Evolutionary conservation across 2,797 vertebrate species (phyloP), one percentile per base, ranked within the genome.

Genomic region (Anabas testudineus): DNA sequence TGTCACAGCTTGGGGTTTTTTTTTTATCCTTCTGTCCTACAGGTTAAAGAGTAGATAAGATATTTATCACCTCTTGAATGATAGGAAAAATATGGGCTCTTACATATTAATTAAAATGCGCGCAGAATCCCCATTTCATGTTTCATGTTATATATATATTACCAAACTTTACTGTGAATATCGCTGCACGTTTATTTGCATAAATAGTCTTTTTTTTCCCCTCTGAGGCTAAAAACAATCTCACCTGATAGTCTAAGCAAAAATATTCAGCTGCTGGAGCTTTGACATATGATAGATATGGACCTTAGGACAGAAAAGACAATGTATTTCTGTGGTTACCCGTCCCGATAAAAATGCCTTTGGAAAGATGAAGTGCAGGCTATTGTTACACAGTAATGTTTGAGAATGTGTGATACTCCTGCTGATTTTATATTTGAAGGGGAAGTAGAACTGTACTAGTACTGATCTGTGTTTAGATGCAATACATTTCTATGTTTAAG

Each of bases 1-100:
- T 92, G 92, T 93, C 91, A 92, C 78, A 71, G 79, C 88, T 86
- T 83, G 81, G 87, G n/a, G n/a, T n/a, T 88, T 91, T 83, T 88
- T 88, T 88, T 81, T 83, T 75, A 86, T 88, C 83, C 86, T 64
- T 78, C 80, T 74, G 74, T 83, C 83, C 76, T 86, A 85, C 86
- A 91, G 88, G 92, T 93, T 90, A 90, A 85, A 85, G 83, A 86
- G 81, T 80, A 84, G 83, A 85, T 85, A 86, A 88, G 80, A 88
- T 87, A 90, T 90, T 85, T 90, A 90, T 91, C 86, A 87, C 82
- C 72, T 85, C 85, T 83, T 64, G 63, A 75, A 78, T 73, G 67
- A 84, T 76, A 22, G 60, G 47, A 63, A 78, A 85, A 80, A 78
- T 78, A 81, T 66, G 60, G 32, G 46, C 71, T 83, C 76, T 80